Percentiles rank a stretch among this genome's conserved stretches.
phyloP scores from a whole-genome alignment of 1,140 invertebrate genomes.

The Pollicipes pollicipes region DNA sequence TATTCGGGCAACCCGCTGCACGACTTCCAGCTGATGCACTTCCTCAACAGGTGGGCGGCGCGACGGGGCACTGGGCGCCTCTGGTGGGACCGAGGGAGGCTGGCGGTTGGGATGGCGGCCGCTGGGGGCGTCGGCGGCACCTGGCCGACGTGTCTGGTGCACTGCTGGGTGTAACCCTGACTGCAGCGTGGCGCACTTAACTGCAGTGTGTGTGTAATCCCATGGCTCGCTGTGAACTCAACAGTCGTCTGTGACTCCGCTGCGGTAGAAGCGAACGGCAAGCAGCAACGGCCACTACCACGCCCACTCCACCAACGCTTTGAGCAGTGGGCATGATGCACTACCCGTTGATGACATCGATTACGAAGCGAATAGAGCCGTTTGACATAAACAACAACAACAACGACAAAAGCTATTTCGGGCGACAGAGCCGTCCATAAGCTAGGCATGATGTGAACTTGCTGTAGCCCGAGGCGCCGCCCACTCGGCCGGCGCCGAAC shows the following conservation, averaged over 20 bases:
- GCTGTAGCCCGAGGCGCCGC: background rate
- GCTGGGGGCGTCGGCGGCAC: background rate
- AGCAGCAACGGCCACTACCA: no score
- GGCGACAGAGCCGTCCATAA: background rate
- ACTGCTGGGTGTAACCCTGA: background rate
- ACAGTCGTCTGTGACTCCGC: no score
- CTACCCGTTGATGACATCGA: no score
- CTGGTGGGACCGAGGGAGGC: background rate
- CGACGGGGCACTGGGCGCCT: background rate
- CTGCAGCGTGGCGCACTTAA: background rate
- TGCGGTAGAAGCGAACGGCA: no score
- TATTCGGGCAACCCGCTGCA: background rate
- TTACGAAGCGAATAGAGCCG: no score
- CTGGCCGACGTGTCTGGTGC: background rate
- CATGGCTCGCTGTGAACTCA: background rate
- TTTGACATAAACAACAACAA: no score
- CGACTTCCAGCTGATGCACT: background rate
- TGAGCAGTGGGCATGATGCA: no score
- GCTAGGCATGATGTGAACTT: background rate
- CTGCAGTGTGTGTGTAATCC: background rate
- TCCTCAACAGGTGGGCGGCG: background rate
- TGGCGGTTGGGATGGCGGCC: background rate
- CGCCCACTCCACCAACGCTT: no score
- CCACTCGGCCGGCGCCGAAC: background rate
- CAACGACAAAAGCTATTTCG: no score